phyloP scores from a whole-genome alignment of 2,797 vertebrate species.

The Crypturellus tataupa region DNA sequence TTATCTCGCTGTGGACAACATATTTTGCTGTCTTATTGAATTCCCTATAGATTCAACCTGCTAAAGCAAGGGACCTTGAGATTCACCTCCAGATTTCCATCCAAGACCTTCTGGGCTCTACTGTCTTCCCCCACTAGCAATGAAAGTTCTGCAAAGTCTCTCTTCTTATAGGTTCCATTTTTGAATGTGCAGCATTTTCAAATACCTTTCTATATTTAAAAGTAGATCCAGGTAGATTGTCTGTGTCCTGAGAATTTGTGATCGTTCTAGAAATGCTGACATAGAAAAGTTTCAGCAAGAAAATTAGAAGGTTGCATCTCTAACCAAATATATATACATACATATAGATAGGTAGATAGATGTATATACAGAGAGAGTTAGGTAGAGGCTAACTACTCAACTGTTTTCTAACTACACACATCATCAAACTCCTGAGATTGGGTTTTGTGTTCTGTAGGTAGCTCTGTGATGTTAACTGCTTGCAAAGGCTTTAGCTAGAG shows the following conservation, averaged over 20 bases:
- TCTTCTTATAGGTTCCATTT: background rate
- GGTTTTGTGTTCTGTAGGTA: background rate
- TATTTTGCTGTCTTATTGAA: conserved; percentile 36
- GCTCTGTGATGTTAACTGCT: background rate
- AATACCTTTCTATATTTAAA: background rate
- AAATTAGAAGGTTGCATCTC: background rate
- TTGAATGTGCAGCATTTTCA: background rate
- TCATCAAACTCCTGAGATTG: background rate
- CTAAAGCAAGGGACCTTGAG: background rate
- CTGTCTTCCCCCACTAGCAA: background rate
- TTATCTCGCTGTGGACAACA: conserved; percentile 6
- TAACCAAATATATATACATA: background rate
- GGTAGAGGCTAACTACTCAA: background rate
- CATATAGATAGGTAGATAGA: background rate
- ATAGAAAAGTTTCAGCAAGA: background rate
- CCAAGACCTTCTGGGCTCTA: background rate
- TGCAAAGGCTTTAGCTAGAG: background rate
- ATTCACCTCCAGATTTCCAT: background rate
- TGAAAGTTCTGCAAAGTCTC: background rate
- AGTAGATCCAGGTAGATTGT: background rate
- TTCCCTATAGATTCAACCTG: conserved; percentile 10
- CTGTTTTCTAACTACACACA: background rate
- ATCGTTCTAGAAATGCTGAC: background rate
- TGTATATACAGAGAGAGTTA: background rate
- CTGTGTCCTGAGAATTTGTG: background rate